A percentile compares a stretch with the other conserved stretches of the same genome.
These are phyloP conservation scores for Endomychus coccineus DNA, from an alignment of 2,888 invertebrate genomes.

Conservation along the genomic window DNA sequence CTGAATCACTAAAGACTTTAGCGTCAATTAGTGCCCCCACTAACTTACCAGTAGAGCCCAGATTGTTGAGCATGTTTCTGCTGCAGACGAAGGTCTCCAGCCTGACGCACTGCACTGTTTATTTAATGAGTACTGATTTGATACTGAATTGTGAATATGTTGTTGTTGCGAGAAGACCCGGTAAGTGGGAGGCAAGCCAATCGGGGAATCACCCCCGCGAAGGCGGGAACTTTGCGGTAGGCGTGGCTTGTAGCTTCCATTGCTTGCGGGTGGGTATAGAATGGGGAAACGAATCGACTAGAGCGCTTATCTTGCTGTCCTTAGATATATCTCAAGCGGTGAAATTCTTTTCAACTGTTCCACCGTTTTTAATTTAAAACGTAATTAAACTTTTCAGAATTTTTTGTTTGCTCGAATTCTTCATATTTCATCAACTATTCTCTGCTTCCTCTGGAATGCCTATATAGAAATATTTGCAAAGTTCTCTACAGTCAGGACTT, in stretches of 20 bases:
- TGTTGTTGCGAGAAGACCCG: constrained; percentile 37
- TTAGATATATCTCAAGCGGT: too few species aligned
- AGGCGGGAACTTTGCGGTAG: constrained; percentile 31
- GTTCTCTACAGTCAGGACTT: too few species aligned
- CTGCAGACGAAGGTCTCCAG: constrained; percentile 18
- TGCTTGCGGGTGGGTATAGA: constrained; percentile 21
- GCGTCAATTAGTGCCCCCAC: constrained; percentile 44
- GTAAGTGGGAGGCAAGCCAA: constrained; percentile 39
- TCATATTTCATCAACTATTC: too few species aligned
- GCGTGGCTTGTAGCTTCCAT: constrained; percentile 30
- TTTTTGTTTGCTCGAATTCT: too few species aligned
- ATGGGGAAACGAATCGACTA: too few species aligned
- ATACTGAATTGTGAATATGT: constrained; percentile 46
- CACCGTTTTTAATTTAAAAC: constrained; percentile 23
- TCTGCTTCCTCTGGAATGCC: too few species aligned
- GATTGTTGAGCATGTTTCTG: constrained; percentile 42
- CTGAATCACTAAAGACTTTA: constrained; percentile 45
- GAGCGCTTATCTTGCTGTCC: constrained; percentile 19
- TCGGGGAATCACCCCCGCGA: constrained; percentile 32
- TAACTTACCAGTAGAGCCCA: constrained; percentile 44
- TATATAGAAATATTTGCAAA: too few species aligned
- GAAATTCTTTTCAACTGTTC: too few species aligned
- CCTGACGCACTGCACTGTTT: constrained; percentile 45
- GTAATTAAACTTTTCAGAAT: constrained; percentile 26
- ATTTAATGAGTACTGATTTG: constrained; percentile 48